Evolutionary conservation across 2,888 invertebrate genomes (phyloP).

Genomic region (Thecophora atra): DNA sequence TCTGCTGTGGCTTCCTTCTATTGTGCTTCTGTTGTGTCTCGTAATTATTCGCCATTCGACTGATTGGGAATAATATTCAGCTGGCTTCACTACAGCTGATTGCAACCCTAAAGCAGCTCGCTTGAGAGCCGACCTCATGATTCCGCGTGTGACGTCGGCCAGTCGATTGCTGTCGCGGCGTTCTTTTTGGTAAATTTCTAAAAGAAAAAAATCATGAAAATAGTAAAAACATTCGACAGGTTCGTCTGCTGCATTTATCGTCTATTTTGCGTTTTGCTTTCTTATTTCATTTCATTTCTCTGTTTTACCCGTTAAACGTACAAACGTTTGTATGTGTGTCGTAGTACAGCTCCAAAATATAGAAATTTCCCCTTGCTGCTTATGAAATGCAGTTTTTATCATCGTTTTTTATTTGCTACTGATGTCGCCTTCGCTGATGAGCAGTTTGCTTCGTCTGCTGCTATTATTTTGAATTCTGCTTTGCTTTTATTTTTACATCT

Average conservation of each 20-base stretch:
- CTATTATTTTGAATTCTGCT: conserved; percentile 4
- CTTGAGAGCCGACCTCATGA: too few species aligned
- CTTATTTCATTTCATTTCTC: background rate
- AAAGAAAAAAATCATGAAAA: too few species aligned
- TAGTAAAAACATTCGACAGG: too few species aligned
- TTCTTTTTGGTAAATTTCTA: too few species aligned
- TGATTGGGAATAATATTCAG: too few species aligned
- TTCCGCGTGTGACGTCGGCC: too few species aligned
- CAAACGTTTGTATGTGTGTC: background rate
- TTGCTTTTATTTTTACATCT: conserved; percentile 20
- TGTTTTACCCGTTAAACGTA: background rate
- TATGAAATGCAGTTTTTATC: background rate
- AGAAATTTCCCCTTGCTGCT: conserved; percentile 24
- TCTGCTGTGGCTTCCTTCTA: too few species aligned
- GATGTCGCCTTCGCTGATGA: conserved; percentile 10
- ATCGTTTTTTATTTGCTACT: conserved; percentile 4
- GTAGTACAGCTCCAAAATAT: conserved; percentile 22
- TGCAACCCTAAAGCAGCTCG: background rate
- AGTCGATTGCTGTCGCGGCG: too few species aligned
- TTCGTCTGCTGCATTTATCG: too few species aligned
- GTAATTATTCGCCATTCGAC: too few species aligned
- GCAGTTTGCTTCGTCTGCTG: conserved; percentile 7
- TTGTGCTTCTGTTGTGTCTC: too few species aligned
- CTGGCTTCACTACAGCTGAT: too few species aligned
- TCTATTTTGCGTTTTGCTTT: conserved; percentile 7